phyloP scores from a whole-genome alignment of 1,140 invertebrate species.

The Asobara japonica region DNA sequence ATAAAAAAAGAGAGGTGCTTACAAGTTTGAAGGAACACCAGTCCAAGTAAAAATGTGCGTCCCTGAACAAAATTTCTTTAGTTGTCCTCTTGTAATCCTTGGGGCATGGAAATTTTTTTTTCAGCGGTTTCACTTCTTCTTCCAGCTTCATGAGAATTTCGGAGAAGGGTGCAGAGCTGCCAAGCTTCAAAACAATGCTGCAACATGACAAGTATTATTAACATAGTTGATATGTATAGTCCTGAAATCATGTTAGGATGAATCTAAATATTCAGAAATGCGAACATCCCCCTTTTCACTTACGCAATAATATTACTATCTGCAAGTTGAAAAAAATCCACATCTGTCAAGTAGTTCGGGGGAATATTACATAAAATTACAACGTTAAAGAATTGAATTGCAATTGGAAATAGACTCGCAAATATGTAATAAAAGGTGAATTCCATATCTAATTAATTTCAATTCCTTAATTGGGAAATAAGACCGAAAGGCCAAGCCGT shows the following conservation, averaged over 20 bases:
- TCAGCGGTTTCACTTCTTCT: slow-evolving; percentile 83
- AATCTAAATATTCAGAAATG: no score
- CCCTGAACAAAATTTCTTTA: slow-evolving; percentile 83
- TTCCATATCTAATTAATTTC: no score
- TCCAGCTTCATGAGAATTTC: slow-evolving; percentile 77
- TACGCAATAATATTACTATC: no score
- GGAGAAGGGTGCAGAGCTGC: slow-evolving; percentile 80
- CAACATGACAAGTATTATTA: slow-evolving; percentile 38
- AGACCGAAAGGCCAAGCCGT: no score
- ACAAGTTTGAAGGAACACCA: slow-evolving; percentile 91
- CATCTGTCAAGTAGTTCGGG: no score
- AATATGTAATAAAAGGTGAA: no score
- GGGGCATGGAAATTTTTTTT: slow-evolving; percentile 79
- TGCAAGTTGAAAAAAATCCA: no score
- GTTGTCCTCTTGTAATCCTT: slow-evolving; percentile 85
- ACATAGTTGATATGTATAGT: background rate
- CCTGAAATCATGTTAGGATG: no score
- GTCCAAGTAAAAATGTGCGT: slow-evolving; percentile 81
- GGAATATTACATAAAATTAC: no score
- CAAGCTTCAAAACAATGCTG: slow-evolving; percentile 84
- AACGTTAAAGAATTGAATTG: no score
- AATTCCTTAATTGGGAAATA: no score
- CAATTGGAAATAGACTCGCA: no score
- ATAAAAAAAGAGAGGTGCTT: slow-evolving; percentile 47
- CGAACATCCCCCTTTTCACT: background rate